Evolutionary conservation across 1,140 invertebrate species (phyloP), one percentile per base, ranked within the genome.

Genomic region (Bombus vancouverensis): DNA sequence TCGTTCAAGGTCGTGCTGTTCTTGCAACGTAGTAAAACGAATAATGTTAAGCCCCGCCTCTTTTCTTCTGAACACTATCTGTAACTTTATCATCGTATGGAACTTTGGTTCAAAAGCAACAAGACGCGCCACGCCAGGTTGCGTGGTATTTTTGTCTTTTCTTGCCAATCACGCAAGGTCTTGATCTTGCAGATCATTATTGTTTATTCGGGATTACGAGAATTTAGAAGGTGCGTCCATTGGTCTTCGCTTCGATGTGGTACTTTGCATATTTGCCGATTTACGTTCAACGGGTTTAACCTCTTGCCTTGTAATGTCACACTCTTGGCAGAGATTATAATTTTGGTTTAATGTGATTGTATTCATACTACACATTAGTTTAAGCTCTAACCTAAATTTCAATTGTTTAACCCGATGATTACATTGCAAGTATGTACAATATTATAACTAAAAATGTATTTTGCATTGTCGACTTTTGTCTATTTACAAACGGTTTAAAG

Each of bases 11-110:
- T 82, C 76, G 72, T 39, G 83, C 81, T 73, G 81, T 88, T 83
- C 87, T 89, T 66, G 84, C 88, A 75, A 88, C 87, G 87, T 86
- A 89, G 87, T 53, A 53, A 22, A 89, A 83, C 87, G 80, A 80
- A 82, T 88, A 86, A 82, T 70, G 79, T 77, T 72, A 65, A 83
- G 57, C 83, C 59, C 68, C 83, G 75, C 59, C 74, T 72, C 83
- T 83, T 62, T 80, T 80, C 68, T 75, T 71, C 57, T 53, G 70
- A 25, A 68, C 59, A 81, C 72, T 89, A 89, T 89, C 88, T 83
- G 75, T 68, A 83, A 83, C 80, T 88, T 89, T 83, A 89, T 89
- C 87, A 70, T 59, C 70, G 75, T 70, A 71, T 32, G 42, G 70
- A 76, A 34, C 72, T 34, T 15, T 10, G 18, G 15, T 42, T 44